Base-by-base conservation (phyloP, 2,888 invertebrate species). In the Thumatha senex region DNA sequence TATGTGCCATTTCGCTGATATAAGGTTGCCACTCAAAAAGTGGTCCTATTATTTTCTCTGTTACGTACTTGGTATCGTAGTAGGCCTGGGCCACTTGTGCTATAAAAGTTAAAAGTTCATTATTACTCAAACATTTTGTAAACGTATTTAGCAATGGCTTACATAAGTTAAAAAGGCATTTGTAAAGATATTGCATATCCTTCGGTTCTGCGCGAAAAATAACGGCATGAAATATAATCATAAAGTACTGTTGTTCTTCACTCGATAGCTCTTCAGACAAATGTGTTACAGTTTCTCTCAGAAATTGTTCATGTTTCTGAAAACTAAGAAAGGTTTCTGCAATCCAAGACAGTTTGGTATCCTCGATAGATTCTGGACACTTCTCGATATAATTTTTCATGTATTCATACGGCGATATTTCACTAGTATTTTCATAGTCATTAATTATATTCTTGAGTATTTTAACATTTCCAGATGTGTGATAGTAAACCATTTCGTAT, bases 41-140 rank as follows among this genome's bases (percentile, higher is more conserved):
- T 1, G 93, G 92, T 36, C 74, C 70, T 15, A 93, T 79, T 41
- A 94, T 89, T 56, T 88, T 86, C 35, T 92, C 82, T 3, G 92
- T 79, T 15, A 92, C 84, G 61, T 87, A 93, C 30, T 76, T 82
- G 38, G 87, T 86, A 51, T 93, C 93, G 62, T 92, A 94, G 61
- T 80, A 69, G 38, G 71, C 61, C 62, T 91, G 87, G 30, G 91
- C 92, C 52, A 86, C 76, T 76, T 90, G 83, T 11, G 92, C 84
- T 55, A 92, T 81, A 35, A 76, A 80, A 34, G 84, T 72, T 41
- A 93, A 72, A 45, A 86, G 82, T 66, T 92, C 87, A 62, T 92
- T 86, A 47, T 85, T 83, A 31, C 81, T 78, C 42, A 93, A 77
- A 68, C 86, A 92, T 41, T 78, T 78, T 13, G 92, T 77, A 35